These are phyloP conservation scores for Cottoperca gobio DNA, from an alignment of 2,797 vertebrate genomes.

Conservation along the genomic window DNA sequence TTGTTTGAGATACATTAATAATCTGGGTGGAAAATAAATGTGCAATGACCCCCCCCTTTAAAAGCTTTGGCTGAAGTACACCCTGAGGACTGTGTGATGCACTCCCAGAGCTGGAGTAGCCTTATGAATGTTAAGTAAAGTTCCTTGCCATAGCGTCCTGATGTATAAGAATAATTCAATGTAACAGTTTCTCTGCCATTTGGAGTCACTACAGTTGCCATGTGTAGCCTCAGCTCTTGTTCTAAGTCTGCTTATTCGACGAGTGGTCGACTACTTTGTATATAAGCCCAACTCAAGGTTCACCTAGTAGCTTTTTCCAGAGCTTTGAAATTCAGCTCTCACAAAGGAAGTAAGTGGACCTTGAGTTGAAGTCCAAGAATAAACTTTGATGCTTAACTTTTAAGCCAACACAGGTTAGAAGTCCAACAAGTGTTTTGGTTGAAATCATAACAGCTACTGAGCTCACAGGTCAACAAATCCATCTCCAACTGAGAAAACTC, in stretches of 20 bases:
- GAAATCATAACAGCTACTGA: background rate
- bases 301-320: background rate
- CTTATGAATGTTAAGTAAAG: background rate
- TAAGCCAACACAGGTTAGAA: background rate
- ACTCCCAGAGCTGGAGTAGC: background rate
- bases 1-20: conserved; percentile 11
- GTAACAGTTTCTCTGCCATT: background rate
- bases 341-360: background rate
- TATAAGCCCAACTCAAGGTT: background rate
- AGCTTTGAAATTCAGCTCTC: background rate
- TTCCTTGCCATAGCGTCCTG: background rate
- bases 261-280: background rate
- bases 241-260: background rate
- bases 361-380: background rate
- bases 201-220: background rate
- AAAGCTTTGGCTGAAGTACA: background rate
- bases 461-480: background rate
- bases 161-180: background rate
- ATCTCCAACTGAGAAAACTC: background rate
- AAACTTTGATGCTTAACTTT: background rate
- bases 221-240: background rate
- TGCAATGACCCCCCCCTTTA: background rate
- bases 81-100: background rate
- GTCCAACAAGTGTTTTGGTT: background rate
- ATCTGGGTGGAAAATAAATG: conserved; percentile 2